Percentiles rank a stretch among this genome's conserved stretches.
These are phyloP conservation scores for Sturnira hondurensis DNA, from an alignment of 2,113 vertebrate genomes.

Conservation along the genomic window DNA sequence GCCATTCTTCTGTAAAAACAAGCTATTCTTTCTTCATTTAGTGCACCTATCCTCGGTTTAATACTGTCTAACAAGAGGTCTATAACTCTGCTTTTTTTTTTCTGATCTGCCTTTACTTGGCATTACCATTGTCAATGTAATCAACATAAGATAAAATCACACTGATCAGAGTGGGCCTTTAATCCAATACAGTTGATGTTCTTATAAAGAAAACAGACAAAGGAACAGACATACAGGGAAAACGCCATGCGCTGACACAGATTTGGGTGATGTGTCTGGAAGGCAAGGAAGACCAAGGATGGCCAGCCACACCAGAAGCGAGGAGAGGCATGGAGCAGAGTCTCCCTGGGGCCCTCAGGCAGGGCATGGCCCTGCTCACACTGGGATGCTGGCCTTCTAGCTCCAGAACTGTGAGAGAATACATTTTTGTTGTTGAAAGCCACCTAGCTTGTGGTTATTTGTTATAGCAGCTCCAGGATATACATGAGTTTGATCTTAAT, in stretches of 20 bases:
- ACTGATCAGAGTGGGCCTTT: not conserved
- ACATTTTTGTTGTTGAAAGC: not conserved
- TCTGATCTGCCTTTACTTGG: not conserved
- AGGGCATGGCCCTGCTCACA: accelerated
- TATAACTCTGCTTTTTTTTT: not conserved
- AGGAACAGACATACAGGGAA: not conserved
- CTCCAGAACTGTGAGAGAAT: not conserved
- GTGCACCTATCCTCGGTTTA: not conserved
- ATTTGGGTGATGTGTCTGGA: not conserved
- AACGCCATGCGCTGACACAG: not conserved
- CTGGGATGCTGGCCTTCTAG: not conserved
- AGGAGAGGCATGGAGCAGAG: not conserved
- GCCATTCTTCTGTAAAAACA: not conserved
- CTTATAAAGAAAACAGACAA: not conserved
- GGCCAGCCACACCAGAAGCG: not conserved
- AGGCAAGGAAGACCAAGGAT: not conserved
- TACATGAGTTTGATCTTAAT: not conserved
- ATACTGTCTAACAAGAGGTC: not conserved
- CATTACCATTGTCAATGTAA: not conserved
- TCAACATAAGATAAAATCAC: not conserved
- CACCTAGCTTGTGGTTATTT: not conserved
- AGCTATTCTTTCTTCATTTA: not conserved
- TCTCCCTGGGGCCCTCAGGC: not conserved
- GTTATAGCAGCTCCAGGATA: not conserved
- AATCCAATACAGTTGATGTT: not conserved